These are phyloP conservation scores for Idaea dimidiata DNA, from an alignment of 2,888 invertebrate genomes.

Conservation along the genomic window DNA sequence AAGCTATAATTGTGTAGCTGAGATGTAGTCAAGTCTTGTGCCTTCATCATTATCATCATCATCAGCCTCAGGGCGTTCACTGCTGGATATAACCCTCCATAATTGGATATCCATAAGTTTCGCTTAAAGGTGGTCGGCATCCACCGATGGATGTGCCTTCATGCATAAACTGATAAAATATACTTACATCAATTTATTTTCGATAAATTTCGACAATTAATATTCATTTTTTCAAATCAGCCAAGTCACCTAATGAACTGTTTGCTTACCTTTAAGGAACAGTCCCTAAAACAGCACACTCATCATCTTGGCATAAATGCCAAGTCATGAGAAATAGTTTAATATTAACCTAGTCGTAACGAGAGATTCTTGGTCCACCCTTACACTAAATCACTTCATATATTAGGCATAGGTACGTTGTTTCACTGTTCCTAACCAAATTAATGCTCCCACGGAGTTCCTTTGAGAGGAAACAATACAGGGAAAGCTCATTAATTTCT, in stretches of 20 bases:
- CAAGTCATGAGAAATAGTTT: no score
- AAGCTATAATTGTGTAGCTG: no score
- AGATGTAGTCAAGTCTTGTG: no score
- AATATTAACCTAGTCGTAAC: background rate
- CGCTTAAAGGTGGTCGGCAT: no score
- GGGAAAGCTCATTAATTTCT: background rate
- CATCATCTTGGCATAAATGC: background rate
- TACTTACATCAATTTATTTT: no score
- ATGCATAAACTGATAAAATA: no score
- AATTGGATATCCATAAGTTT: no score
- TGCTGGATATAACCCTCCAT: no score
- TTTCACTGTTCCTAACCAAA: background rate
- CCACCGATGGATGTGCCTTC: no score
- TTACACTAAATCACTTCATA: background rate
- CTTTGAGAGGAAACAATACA: background rate
- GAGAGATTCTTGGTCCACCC: background rate
- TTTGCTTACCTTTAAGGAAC: background rate
- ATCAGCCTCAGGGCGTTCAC: no score
- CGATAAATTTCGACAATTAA: background rate
- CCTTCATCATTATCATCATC: no score
- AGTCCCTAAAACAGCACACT: background rate
- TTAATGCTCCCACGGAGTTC: background rate
- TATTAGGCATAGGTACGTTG: background rate
- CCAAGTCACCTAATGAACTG: background rate
- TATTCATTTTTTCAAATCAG: background rate